Evolutionary conservation across 1,140 invertebrate genomes (phyloP), one percentile per base, ranked within the genome.

Genomic region (Nasonia vitripennis): DNA sequence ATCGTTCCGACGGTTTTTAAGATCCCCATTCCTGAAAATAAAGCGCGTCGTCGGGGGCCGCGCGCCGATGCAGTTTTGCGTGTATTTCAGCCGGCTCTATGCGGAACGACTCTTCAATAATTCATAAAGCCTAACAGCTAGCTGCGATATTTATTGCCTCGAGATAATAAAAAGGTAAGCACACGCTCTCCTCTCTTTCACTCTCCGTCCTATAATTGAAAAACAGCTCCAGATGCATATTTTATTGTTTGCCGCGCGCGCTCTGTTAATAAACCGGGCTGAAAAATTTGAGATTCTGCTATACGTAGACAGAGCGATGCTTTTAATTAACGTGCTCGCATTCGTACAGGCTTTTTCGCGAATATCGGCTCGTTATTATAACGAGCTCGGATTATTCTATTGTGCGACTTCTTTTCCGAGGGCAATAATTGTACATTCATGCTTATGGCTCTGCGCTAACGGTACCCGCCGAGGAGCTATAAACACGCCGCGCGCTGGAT

Each of bases 101-200:
- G 4, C n/a, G 20, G 1, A 0, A 20, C 23, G 37, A 34, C 77
- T 79, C 83, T 55, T 84, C 67, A 73, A 79, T 84, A 79, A 79
- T 78, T 84, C 77, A 84, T 84, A 73, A 78, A 37, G 6, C 62
- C 67, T 79, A 79, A 84, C 45, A 55, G 68, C 67, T 84, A 84
- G 17, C 11, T 79, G 7, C 67, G 78, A 78, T 73, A 84, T 84
- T 84, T 79, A 79, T 84, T 73, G 31, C 83, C 17, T 0, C 10
- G 2, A 55, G 41, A 55, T 79, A 78, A 78, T 78, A 77, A 83
- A 83, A 83, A 83, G 17, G 27, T 23, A 34, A 4, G 48, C 31
- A 5, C 51, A 31, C 41, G 41, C 27, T 81, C n/a, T 45, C 41
- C 41, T 45, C 41, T 45, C 37, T 41, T 4, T 41, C 37, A 7